Evolutionary conservation across 2,113 vertebrate genomes (phyloP).

Genomic region (Hippoglossus stenolepis): DNA sequence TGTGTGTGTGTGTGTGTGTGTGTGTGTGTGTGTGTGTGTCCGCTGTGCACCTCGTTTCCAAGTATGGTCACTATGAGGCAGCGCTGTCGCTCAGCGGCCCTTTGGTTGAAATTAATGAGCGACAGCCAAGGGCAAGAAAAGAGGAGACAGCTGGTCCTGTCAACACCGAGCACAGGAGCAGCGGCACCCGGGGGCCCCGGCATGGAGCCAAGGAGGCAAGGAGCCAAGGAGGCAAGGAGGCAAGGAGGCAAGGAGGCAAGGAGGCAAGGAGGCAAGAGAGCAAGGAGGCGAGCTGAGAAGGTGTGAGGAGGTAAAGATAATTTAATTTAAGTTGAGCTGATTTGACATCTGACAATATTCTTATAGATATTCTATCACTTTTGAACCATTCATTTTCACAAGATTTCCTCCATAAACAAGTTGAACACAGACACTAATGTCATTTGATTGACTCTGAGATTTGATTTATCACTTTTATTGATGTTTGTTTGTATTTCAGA

Average conservation of each 20-base stretch:
- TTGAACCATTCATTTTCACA: no score
- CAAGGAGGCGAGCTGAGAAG: not conserved
- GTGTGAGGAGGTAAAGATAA: constrained; percentile 7
- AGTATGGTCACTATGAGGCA: constrained; percentile 92
- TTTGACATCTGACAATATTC: no score
- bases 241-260: not conserved
- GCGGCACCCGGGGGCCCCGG: constrained; percentile 41
- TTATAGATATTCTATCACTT: no score
- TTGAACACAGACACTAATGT: no score
- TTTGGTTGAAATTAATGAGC: constrained; percentile 92
- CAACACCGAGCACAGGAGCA: constrained; percentile 79
- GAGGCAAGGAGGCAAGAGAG: not conserved
- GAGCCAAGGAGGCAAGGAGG: no score
- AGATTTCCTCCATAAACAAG: no score
- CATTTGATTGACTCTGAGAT: no score
- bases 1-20: no score
- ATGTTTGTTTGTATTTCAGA: no score
- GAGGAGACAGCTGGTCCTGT: constrained; percentile 94
- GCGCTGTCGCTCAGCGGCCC: constrained; percentile 88
- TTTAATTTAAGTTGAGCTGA: no score
- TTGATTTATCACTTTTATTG: no score
- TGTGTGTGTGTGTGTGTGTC: not conserved
- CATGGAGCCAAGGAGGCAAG: not conserved
- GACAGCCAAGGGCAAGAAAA: constrained; percentile 91
- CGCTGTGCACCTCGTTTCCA: constrained; percentile 85